Evolutionary conservation across 2,113 vertebrate species (phyloP).

Genomic region (Hemibagrus wyckioides): DNA sequence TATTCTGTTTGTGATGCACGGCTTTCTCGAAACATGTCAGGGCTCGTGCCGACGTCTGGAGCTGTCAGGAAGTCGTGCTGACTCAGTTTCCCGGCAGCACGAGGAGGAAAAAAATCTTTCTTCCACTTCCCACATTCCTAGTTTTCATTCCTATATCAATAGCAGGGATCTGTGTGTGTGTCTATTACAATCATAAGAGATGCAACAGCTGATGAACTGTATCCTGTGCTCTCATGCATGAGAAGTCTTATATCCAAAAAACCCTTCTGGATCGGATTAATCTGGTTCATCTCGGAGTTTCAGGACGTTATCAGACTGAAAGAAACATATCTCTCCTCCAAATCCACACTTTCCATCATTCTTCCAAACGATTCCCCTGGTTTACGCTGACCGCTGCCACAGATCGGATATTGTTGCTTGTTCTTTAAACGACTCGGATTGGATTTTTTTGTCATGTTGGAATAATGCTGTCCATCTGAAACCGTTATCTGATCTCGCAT

Average conservation of each 20-base stretch:
- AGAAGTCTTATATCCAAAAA: neutral
- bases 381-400: neutral
- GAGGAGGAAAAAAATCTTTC: neutral
- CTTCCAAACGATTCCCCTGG: neutral
- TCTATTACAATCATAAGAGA: too few relatives aligned
- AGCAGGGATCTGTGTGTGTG: neutral
- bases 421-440: neutral
- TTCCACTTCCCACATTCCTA: neutral
- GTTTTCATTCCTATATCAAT: neutral
- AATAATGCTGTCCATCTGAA: neutral
- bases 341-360: neutral
- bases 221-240: neutral
- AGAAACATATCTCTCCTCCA: neutral
- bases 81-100: constrained; percentile 4
- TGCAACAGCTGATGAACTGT: neutral
- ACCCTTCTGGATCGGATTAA: neutral
- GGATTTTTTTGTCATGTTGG: neutral
- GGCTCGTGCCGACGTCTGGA: constrained; percentile 3
- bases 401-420: neutral
- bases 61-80: constrained; percentile 4
- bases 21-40: neutral
- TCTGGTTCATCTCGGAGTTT: neutral
- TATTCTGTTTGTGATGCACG: neutral
- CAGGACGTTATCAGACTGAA: neutral
- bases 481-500: neutral